Conservation (phyloP, 2,888 invertebrate genomes). For the Augiades crinisus region DNA sequence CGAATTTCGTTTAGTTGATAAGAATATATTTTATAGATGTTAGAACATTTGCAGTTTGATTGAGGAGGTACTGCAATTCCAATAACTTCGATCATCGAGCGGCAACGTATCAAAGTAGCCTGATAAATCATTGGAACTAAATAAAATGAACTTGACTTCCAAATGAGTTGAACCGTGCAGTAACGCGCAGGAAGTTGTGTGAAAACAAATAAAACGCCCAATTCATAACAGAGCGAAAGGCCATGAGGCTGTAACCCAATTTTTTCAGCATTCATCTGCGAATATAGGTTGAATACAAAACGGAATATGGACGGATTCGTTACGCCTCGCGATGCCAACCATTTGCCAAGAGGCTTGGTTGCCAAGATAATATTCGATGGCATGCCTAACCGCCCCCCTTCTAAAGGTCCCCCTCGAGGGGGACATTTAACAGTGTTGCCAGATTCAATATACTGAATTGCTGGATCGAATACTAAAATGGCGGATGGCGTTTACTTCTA, state of each 20-base stretch:
- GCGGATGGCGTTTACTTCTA: not conserved
- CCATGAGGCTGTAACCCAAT: slow-evolving; percentile 44
- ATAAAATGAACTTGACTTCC: not conserved
- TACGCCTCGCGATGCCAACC: slow-evolving; percentile 45
- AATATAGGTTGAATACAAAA: slow-evolving; percentile 50
- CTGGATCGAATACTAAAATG: slow-evolving; percentile 9
- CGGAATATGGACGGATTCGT: slow-evolving; percentile 50
- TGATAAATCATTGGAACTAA: not conserved
- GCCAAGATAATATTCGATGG: slow-evolving; percentile 62
- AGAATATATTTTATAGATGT: no score
- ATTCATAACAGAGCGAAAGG: not conserved
- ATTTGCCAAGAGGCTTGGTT: slow-evolving; percentile 63
- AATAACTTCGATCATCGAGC: no score
- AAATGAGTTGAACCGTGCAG: not conserved
- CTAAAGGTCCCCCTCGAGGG: slow-evolving; percentile 36
- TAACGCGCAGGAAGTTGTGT: not conserved
- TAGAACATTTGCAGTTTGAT: no score
- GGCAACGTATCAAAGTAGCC: no score
- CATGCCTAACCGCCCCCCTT: slow-evolving; percentile 38
- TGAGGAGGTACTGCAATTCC: no score
- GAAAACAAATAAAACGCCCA: not conserved
- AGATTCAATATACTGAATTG: slow-evolving; percentile 35
- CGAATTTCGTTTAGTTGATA: no score
- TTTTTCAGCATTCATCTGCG: slow-evolving; percentile 40
- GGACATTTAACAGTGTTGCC: slow-evolving; percentile 65